These are phyloP conservation scores for Manis crassicaudata DNA, from an alignment of 2,797 vertebrate species.

Conservation along the genomic window DNA sequence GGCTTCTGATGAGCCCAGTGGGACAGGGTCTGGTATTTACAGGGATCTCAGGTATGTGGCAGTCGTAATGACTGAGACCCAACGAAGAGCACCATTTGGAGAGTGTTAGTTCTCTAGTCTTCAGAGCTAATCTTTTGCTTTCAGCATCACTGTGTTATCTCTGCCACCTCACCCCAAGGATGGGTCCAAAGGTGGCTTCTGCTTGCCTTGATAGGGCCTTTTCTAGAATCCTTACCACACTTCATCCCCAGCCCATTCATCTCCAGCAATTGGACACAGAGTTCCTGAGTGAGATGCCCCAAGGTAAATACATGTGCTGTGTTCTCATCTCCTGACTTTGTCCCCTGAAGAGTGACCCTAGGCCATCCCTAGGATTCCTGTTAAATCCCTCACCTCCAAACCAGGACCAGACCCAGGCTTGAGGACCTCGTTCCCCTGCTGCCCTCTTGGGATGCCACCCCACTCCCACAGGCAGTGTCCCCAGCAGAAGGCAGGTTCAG, in stretches of 20 bases:
- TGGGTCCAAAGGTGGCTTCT: neutral
- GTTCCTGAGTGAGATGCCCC: neutral
- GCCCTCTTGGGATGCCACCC: neutral
- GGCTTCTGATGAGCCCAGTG: neutral
- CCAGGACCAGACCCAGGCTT: neutral
- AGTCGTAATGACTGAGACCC: neutral
- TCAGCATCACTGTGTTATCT: neutral
- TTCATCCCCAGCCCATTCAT: neutral
- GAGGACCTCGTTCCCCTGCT: neutral
- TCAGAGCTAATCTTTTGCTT: neutral
- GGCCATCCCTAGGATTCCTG: neutral
- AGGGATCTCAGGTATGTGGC: neutral
- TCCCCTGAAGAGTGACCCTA: neutral
- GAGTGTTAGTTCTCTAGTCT: neutral
- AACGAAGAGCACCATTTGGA: rapidly evolving
- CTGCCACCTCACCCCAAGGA: neutral
- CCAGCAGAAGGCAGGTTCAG: neutral
- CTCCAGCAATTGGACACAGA: neutral
- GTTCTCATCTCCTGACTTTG: neutral
- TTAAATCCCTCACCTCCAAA: neutral
- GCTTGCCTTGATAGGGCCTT: neutral
- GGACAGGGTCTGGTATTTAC: rapidly evolving
- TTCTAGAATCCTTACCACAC: neutral
- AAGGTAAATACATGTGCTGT: neutral
- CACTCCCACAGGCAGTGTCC: neutral